phyloP scores from a whole-genome alignment of 2,888 invertebrate species.

The Polia nebulosa region DNA sequence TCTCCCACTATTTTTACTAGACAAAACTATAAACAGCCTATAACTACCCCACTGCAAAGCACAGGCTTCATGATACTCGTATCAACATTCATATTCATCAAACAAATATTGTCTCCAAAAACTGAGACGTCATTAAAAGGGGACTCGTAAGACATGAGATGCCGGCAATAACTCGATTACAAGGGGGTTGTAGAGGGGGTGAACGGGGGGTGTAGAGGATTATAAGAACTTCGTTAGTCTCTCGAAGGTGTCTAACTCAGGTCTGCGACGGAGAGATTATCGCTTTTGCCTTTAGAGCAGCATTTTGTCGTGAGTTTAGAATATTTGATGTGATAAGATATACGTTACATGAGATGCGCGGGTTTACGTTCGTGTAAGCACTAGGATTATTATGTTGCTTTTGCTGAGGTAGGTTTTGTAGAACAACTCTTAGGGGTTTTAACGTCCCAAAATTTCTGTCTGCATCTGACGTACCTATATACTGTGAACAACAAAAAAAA shows the following conservation, averaged over 20 bases:
- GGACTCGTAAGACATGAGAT: constrained; percentile 84
- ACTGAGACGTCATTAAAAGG: constrained; percentile 73
- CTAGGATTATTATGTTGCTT: constrained; percentile 35
- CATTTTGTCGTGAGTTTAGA: constrained; percentile 81
- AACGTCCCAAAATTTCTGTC: neutral
- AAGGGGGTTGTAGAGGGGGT: constrained; percentile 68
- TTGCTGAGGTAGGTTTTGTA: constrained; percentile 1
- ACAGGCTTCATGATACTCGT: neutral
- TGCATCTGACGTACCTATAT: no score
- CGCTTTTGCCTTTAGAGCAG: constrained; percentile 83
- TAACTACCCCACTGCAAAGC: neutral
- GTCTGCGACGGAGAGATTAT: constrained; percentile 86
- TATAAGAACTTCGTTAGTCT: constrained; percentile 90
- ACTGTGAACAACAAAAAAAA: no score
- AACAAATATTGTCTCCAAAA: constrained; percentile 64
- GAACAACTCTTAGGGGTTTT: neutral
- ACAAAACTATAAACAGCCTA: neutral
- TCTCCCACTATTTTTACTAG: neutral
- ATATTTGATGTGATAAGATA: constrained; percentile 73
- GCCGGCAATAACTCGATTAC: constrained; percentile 89
- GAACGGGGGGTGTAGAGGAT: constrained; percentile 77
- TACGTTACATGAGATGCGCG: constrained; percentile 56
- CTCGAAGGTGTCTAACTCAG: constrained; percentile 88
- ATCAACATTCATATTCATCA: constrained; percentile 43
- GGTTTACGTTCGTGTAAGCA: constrained; percentile 44